Conservation (phyloP, 2,797 vertebrate species). For the Eremophila alpestris region DNA sequence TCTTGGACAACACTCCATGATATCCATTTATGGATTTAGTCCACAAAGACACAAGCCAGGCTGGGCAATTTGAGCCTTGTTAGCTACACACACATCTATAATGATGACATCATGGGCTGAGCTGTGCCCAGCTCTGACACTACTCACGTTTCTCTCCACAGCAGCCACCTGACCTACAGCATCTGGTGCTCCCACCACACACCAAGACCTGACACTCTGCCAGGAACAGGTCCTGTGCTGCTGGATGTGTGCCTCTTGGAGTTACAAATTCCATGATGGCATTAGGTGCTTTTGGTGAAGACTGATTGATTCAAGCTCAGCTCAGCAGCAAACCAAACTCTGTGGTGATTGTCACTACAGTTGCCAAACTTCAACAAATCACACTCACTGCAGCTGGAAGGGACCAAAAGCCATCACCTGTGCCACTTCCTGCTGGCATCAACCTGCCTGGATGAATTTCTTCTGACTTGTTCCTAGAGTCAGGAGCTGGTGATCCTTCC, state of each 20-base stretch:
- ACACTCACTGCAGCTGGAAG: not conserved
- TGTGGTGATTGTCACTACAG: not conserved
- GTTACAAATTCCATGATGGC: not conserved
- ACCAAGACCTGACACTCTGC: not conserved
- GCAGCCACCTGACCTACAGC: not conserved
- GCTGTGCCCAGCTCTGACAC: not conserved
- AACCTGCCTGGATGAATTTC: not conserved
- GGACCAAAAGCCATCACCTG: not conserved
- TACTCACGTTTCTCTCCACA: fast-evolving
- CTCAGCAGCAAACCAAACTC: not conserved
- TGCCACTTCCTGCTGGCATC: not conserved
- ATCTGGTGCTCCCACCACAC: not conserved
- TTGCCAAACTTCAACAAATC: not conserved
- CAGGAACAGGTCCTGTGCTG: not conserved
- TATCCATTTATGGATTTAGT: not conserved
- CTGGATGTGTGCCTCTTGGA: not conserved
- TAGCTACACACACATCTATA: not conserved
- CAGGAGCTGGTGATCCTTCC: not conserved
- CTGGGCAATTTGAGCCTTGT: not conserved
- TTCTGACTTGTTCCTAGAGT: not conserved
- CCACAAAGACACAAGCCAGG: not conserved
- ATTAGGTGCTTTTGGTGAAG: not conserved
- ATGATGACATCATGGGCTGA: not conserved
- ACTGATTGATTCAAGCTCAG: not conserved
- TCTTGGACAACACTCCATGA: not conserved